These are phyloP conservation scores for Ridgeia piscesae DNA, from an alignment of 1,140 invertebrate species.

Conservation along the genomic window DNA sequence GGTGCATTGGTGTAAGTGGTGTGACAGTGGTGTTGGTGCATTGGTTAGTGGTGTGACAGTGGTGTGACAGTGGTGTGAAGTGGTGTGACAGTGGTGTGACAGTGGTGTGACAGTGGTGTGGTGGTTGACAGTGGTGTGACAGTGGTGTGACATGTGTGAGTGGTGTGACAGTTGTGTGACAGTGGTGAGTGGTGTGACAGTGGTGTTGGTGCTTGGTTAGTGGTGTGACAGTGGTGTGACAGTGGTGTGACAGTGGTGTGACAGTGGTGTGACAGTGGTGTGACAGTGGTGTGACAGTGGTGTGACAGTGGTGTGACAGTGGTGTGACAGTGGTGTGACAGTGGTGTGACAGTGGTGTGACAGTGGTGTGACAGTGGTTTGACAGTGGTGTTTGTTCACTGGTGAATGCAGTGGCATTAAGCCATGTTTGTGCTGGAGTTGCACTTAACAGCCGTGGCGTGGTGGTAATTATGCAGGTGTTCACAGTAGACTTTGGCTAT, in stretches of 20 bases:
- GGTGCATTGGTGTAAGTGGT: neutral
- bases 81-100: neutral
- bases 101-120: too few relatives aligned
- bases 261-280: neutral
- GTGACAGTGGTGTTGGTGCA: neutral
- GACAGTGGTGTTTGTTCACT: neutral
- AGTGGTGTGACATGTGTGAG: too few relatives aligned
- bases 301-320: neutral
- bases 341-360: neutral
- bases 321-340: neutral
- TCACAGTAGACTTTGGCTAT: neutral
- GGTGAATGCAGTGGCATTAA: neutral
- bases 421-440: neutral
- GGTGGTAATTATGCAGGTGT: neutral
- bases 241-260: neutral
- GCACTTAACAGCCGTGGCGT: neutral
- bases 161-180: too few relatives aligned
- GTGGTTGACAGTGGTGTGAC: too few relatives aligned
- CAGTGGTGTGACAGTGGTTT: neutral
- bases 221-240: neutral
- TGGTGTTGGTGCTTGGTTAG: neutral
- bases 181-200: neutral
- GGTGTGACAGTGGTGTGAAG: neutral
- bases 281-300: neutral
- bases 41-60: neutral